Evolutionary conservation across 2,888 invertebrate species (phyloP), one percentile per base, ranked within the genome.

Genomic region (Lordiphosa fenestrarum): DNA sequence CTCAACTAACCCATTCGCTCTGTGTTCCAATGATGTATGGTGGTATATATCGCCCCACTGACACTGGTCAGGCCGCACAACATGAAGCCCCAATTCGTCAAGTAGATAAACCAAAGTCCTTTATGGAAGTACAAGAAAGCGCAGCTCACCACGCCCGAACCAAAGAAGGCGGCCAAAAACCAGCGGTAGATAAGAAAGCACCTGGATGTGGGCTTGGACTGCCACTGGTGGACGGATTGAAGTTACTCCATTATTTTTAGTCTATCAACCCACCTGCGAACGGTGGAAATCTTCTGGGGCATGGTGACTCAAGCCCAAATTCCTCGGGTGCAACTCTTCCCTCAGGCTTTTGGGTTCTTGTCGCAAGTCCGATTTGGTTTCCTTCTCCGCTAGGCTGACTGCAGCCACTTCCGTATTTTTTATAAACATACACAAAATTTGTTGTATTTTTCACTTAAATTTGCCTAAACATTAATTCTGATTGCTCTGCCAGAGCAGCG

Each of bases 141-240:
- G 15, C 51, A 40, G 0, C 13, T 21, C 4, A 50, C 0, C 2
- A 51, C 15, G 0, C 55, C 65, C 0, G 13, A 4, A 0, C 40
- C 54, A 6, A 67, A 73, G n/a, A 67, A 48, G 2, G 13, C 7
- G 0, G 61, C 69, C 25, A 81, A 3, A 0, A 23, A 0, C 65
- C 74, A 77, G 3, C 81, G 72, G 42, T 81, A 76, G 4, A 41
- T 7, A 2, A 80, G 55, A 46, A 59, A 76, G 2, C 6, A 2
- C 0, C 3, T 0, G 0, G 80, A 76, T 4, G 13, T 67, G 0
- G n/a, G 6, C 1, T 35, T 41, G 2, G 47, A 4, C 47, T 81
- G 76, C 81, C 81, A 76, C 72, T 76, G 15, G 40, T 44, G 40
- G 13, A 0, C 21, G 15, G 15, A 15, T 15, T 5, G 19, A 0